A percentile compares a stretch with the other conserved stretches of the same genome.
Conservation (phyloP, 2,113 vertebrate species). For the Chunga burmeisteri region DNA sequence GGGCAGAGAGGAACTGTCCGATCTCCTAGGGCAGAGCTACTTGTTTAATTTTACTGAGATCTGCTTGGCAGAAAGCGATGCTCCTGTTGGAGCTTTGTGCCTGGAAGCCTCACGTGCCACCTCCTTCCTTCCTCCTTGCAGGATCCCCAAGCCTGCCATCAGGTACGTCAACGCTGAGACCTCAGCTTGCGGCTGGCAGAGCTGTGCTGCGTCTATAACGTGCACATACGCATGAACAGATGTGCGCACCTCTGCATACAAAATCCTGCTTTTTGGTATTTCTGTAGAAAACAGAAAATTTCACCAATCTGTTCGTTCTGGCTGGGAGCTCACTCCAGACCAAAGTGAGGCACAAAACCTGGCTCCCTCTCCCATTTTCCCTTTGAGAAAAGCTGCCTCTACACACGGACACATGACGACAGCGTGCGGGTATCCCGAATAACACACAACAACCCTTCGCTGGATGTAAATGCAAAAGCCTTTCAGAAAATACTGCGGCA, state of each 20-base stretch:
- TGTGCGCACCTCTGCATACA: rapidly evolving
- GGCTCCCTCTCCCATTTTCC: rapidly evolving
- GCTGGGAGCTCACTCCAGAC: not conserved
- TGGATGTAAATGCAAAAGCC: rapidly evolving
- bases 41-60: not conserved
- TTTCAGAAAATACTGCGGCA: not conserved
- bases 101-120: not conserved
- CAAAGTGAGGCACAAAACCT: not conserved
- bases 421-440: too few relatives aligned
- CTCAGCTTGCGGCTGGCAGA: not conserved
- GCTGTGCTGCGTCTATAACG: not conserved
- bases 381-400: not conserved
- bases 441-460: not conserved
- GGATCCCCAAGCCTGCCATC: not conserved
- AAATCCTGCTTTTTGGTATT: rapidly evolving
- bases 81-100: not conserved
- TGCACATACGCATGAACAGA: not conserved
- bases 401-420: rapidly evolving
- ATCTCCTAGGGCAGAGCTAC: not conserved
- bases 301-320: not conserved
- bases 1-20: not conserved
- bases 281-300: not conserved
- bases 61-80: not conserved
- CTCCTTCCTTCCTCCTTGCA: not conserved
- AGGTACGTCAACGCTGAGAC: not conserved